phyloP scores from a whole-genome alignment of 23 tunicate genomes.

The Ciona savignyi region DNA sequence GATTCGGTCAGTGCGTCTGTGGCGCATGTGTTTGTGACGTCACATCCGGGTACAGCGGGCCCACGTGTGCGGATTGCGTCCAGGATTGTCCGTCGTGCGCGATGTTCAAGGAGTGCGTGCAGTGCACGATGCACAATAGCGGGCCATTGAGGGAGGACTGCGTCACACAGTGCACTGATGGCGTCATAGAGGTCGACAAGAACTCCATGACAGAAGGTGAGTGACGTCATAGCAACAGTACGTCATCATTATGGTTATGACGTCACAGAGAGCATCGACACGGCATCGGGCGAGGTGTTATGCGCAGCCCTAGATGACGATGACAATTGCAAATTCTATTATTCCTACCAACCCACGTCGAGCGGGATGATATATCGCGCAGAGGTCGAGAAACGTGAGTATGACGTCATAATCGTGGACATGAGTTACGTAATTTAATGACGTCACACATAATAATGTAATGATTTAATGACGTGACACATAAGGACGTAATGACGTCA shows the following conservation, averaged over 20 bases:
- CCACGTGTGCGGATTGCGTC: constrained; percentile 59
- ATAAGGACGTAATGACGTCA: not conserved
- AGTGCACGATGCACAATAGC: constrained; percentile 72
- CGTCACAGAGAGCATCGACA: constrained; percentile 16
- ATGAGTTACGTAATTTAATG: constrained; percentile 23
- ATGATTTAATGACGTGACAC: too few relatives aligned
- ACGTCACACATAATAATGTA: not conserved
- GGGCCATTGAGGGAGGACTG: constrained; percentile 70
- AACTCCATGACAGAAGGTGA: constrained; percentile 26
- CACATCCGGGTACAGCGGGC: constrained; percentile 54
- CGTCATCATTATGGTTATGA: not conserved
- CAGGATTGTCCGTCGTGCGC: constrained; percentile 80
- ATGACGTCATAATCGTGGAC: not conserved
- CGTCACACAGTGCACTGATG: constrained; percentile 23
- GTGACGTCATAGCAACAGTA: not conserved
- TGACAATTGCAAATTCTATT: constrained; percentile 93
- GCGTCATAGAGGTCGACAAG: not conserved
- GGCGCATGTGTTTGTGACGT: constrained; percentile 80
- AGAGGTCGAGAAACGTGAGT: constrained; percentile 83
- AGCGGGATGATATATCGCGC: constrained; percentile 39
- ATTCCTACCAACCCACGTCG: constrained; percentile 25
- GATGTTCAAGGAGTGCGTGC: constrained; percentile 62
- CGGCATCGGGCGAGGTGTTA: constrained; percentile 29
- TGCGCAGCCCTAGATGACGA: constrained; percentile 65
- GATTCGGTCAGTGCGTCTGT: constrained; percentile 71